Conservation (phyloP, 2,888 invertebrate genomes). For the Escarpia spicata region DNA sequence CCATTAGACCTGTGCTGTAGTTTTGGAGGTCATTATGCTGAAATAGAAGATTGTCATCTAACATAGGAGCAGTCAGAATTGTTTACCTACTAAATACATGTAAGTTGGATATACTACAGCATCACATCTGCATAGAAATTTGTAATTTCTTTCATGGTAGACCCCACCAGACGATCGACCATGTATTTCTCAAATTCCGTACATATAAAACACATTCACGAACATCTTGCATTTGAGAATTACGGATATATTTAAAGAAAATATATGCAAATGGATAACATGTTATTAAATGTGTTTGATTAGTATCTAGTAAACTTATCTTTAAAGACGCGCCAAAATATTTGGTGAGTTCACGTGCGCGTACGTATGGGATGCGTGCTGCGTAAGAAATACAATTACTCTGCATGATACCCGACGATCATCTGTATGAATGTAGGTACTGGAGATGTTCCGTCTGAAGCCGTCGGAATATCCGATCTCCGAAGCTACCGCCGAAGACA, state of each 20-base stretch:
- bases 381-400: background rate
- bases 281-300: too few species aligned
- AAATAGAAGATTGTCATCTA: background rate
- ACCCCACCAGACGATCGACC: background rate
- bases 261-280: too few species aligned
- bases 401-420: background rate
- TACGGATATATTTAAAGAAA: background rate
- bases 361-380: background rate
- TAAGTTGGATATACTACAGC: background rate
- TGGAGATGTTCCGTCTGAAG: background rate
- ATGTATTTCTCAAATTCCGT: background rate
- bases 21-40: background rate
- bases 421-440: background rate
- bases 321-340: too few species aligned
- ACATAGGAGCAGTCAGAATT: background rate
- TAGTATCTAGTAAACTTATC: too few species aligned
- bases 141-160: background rate
- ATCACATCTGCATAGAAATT: background rate
- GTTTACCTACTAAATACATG: background rate
- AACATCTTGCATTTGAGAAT: background rate
- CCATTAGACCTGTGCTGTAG: background rate
- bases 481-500: background rate
- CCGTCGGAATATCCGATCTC: background rate
- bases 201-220: background rate
- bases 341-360: too few species aligned